Base-by-base conservation (phyloP, 2,113 vertebrate species). In the Scophthalmus maximus region DNA sequence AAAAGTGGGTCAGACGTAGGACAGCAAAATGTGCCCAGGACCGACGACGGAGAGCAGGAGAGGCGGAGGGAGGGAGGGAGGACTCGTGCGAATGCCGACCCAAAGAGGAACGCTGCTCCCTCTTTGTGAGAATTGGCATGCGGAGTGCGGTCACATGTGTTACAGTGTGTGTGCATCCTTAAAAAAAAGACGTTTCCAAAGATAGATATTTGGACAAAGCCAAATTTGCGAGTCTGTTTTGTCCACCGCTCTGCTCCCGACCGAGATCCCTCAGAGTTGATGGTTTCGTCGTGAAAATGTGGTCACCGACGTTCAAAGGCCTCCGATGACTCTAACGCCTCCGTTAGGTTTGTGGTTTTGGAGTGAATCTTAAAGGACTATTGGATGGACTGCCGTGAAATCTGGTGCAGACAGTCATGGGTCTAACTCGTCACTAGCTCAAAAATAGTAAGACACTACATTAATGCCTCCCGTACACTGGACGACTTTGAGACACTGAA, bases 1-100 rank as follows among this genome's bases (percentile, higher is more conserved):
- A n/a, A 89, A 90, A 86, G 62, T 92, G 82, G 86, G 88, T 87
- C 88, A 87, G 71, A 70, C 23, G 12, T 61, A 62, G 55, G 49
- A 49, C 58, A 75, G 81, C 59, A 23, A 87, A n/a, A 73, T 71
- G 68, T 80, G 85, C 46, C 40, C 68, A 8, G 51, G 47, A 50
- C 79, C 30, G 69, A 86, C 76, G 78, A 68, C 72, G 58, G 81
- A 71, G 42, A 79, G 73, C 68, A 32, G 68, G 36, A 14, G 34
- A 86, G 60, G 65, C 47, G 34, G 44, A 70, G 51, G 40, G 40
- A 18, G 40, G 40, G 32, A 34, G 32, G 32, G 32, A 34, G 59
- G 68, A 58, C 57, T 77, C 68, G 65, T 49, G 73, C 76, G n/a
- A 76, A 53, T 12, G 76, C 60, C 86, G 80, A 84, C 74, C 84